Evolutionary conservation across 2,113 vertebrate species (phyloP).

Genomic region (Melanostigma gelatinosum): DNA sequence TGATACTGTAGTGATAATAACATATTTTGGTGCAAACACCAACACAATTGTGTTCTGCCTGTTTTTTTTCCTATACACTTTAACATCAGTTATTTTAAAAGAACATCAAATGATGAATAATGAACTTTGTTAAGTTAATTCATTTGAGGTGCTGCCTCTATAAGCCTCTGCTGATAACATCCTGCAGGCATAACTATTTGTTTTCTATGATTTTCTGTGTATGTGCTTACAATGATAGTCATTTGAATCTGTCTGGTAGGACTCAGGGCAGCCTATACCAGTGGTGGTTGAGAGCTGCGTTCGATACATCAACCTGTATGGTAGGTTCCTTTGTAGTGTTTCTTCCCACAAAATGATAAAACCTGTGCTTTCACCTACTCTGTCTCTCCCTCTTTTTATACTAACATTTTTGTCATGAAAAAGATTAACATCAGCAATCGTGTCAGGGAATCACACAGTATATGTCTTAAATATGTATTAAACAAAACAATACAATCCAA

Average conservation of each 20-base stretch:
- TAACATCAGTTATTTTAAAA: background rate
- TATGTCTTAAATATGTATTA: background rate
- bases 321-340: slow-evolving; percentile 77
- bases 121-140: slow-evolving; percentile 11
- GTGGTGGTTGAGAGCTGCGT: slow-evolving; percentile 98
- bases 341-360: background rate
- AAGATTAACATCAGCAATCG: background rate
- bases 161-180: slow-evolving; percentile 19
- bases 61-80: slow-evolving; percentile 15
- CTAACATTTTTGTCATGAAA: background rate
- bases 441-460: background rate
- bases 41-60: slow-evolving; percentile 31
- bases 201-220: background rate
- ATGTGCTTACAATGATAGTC: slow-evolving; percentile 7
- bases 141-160: background rate
- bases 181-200: slow-evolving; percentile 21
- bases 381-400: background rate
- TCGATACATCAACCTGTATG: slow-evolving; percentile 97
- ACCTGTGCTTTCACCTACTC: background rate
- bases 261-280: slow-evolving; percentile 94
- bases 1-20: slow-evolving; percentile 17
- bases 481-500: background rate
- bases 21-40: slow-evolving; percentile 11
- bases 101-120: background rate
- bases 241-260: slow-evolving; percentile 69